Conservation (phyloP, 1,140 invertebrate genomes). For the Calliopsis andreniformis region DNA sequence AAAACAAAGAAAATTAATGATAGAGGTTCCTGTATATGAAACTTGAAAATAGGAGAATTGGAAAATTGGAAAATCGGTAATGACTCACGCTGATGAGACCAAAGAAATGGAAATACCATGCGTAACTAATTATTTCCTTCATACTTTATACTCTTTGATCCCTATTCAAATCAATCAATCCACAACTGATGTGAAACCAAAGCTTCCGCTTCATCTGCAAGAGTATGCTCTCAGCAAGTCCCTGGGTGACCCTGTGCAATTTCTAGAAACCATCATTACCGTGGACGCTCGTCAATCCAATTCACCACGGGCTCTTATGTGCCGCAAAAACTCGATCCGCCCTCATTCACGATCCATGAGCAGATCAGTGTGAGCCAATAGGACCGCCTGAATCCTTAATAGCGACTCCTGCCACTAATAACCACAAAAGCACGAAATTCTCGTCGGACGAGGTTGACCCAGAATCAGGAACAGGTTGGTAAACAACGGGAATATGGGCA, state of each 20-base stretch:
- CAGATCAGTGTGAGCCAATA: conserved; percentile 8
- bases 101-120: too few relatives aligned
- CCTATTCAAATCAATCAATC: too few relatives aligned
- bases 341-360: conserved; percentile 32
- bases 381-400: conserved; percentile 40
- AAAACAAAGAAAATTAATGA: too few relatives aligned
- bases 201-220: neutral
- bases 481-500: conserved; percentile 49
- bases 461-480: conserved; percentile 47
- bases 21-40: too few relatives aligned
- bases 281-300: neutral
- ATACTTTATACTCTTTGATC: too few relatives aligned
- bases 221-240: neutral
- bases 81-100: too few relatives aligned
- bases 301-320: neutral
- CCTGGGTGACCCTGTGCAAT: neutral
- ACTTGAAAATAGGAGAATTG: too few relatives aligned
- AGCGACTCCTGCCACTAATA: conserved; percentile 37
- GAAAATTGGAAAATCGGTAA: too few relatives aligned
- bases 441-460: conserved; percentile 37
- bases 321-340: conserved; percentile 14
- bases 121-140: too few relatives aligned
- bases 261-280: conserved; percentile 8
- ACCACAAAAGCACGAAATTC: conserved; percentile 48
- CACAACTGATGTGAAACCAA: too few relatives aligned